phyloP scores from a whole-genome alignment of 2,113 vertebrate species.

The Dunckerocampus dactyliophorus region DNA sequence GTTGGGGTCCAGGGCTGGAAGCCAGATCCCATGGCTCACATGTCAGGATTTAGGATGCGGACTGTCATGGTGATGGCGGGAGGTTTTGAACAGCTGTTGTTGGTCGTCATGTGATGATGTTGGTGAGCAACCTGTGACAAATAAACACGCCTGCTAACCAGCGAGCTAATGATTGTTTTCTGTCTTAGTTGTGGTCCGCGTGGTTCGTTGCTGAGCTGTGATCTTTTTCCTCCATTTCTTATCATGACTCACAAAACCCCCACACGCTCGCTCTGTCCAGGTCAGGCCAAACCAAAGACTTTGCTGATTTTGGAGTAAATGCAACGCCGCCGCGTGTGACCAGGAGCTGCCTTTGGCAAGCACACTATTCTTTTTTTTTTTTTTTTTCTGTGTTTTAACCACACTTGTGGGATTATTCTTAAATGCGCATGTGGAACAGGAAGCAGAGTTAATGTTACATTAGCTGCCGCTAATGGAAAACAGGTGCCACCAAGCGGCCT shows the following conservation, averaged over 20 bases:
- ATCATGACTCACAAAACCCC: too few species aligned
- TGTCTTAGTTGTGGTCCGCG: too few species aligned
- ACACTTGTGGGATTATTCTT: slow-evolving; percentile 67
- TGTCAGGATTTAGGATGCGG: slow-evolving; percentile 44
- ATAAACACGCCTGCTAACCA: too few species aligned
- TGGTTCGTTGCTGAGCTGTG: too few species aligned
- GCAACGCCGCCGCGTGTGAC: slow-evolving; percentile 55
- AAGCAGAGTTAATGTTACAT: slow-evolving; percentile 72
- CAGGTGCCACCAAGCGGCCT: slow-evolving; percentile 54
- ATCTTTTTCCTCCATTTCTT: too few species aligned
- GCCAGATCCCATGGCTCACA: background rate
- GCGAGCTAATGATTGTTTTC: too few species aligned
- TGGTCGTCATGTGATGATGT: background rate
- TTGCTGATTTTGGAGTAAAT: slow-evolving; percentile 51
- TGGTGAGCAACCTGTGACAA: background rate
- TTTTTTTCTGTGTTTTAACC: slow-evolving; percentile 22
- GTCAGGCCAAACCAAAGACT: slow-evolving; percentile 33
- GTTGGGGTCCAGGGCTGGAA: slow-evolving; percentile 1
- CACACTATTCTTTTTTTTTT: slow-evolving; percentile 38
- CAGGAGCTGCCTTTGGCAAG: slow-evolving; percentile 61
- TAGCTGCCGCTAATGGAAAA: slow-evolving; percentile 63
- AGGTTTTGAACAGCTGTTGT: too few species aligned
- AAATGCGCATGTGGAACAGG: slow-evolving; percentile 70
- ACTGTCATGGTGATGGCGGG: background rate
- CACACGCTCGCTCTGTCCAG: background rate